Evolutionary conservation across 2,113 vertebrate species (phyloP), one percentile per base, ranked within the genome.

Genomic region (Clupea harengus): DNA sequence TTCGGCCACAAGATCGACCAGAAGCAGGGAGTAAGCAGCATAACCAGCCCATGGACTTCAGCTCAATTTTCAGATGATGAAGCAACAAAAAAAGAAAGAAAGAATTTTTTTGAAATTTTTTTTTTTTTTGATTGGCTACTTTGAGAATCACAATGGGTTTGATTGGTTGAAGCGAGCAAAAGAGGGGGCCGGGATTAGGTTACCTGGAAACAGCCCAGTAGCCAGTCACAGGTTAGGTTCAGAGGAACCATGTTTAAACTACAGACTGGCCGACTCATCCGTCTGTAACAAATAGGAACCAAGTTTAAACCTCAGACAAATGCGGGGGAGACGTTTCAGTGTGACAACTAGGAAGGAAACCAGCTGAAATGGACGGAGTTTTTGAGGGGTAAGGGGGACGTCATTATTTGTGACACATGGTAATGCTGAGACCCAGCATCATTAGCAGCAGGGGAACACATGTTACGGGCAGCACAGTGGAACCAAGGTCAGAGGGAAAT

Each of bases 201-300:
- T 95, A 95, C 95, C 95, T 95, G 94, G 87, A 96, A 94, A 94
- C 94, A 95, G 94, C 93, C 93, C 92, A 95, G 95, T 87, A 95
- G 94, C 94, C 95, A 95, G 88, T 95, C 94, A 95, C 94, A 94
- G 92, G 92, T 90, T 91, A 85, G 86, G 83, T 81, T 85, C 81
- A 93, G 93, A 87, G 93, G 92, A 89, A 91, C 90, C 89, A 50
- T 90, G 83, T 92, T 92, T 95, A 95, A 93, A 93, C 92, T 95
- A 95, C 94, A 94, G 91, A 92, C 91, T 91, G 93, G 92, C 84
- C 84, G 93, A 90, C 87, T 93, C 93, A 89, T 92, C 93, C 91
- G 85, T 95, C 95, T 95, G 95, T 87, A 95, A 95, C 92, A 95
- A 90, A 95, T 91, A 93, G 94, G 93, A 94, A 72, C 64, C 64